A percentile compares a stretch with the other conserved stretches of the same genome.
These are phyloP conservation scores for Hemibagrus guttatus DNA, from an alignment of 2,797 vertebrate species.

Conservation along the genomic window DNA sequence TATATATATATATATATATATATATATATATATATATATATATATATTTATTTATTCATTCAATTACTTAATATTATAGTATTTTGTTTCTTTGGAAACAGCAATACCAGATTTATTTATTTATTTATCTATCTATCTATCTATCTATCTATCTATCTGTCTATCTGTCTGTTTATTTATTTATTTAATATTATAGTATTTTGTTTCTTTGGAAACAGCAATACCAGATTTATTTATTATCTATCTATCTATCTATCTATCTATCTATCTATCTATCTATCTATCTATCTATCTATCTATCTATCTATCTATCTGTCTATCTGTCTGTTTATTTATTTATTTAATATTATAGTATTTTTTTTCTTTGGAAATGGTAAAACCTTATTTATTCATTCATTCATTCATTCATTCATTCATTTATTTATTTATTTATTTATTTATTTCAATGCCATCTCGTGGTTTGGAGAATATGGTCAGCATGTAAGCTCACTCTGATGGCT, in stretches of 20 bases:
- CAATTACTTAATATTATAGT: background rate
- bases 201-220: background rate
- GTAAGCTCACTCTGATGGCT: background rate
- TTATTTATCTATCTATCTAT: background rate
- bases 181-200: background rate
- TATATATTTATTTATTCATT: background rate
- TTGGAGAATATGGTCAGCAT: background rate
- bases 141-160: background rate
- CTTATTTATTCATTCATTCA: too few relatives aligned
- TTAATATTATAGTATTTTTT: background rate
- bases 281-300: background rate
- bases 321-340: background rate
- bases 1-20: background rate
- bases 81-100: background rate
- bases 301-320: background rate
- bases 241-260: background rate
- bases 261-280: constrained; percentile 2
- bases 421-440: too few relatives aligned
- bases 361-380: too few relatives aligned
- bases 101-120: background rate
- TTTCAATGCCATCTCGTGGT: too few relatives aligned
- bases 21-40: background rate
- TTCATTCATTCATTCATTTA: too few relatives aligned
- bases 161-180: background rate
- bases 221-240: background rate